These are phyloP conservation scores for Ostrea edulis DNA, from an alignment of 1,140 invertebrate species.

Conservation along the genomic window DNA sequence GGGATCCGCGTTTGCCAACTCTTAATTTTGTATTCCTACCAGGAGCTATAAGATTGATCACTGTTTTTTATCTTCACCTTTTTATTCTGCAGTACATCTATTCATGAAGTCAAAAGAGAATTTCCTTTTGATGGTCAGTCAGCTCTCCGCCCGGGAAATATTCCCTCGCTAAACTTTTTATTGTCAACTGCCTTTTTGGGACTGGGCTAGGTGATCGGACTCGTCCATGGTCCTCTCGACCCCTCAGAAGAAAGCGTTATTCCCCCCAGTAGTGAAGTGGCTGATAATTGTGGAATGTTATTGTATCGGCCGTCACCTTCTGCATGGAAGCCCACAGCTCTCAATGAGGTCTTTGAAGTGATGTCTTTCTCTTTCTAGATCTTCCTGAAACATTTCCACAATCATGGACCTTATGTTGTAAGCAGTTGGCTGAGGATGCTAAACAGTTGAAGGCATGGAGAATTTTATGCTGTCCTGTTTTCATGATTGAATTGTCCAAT, in stretches of 20 bases:
- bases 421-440: background rate
- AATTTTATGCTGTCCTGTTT: background rate
- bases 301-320: constrained; percentile 5
- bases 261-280: background rate
- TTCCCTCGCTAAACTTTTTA: background rate
- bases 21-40: no score
- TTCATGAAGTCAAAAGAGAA: background rate
- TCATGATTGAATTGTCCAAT: background rate
- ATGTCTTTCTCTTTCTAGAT: background rate
- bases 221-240: background rate
- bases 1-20: no score
- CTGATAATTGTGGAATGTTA: no score
- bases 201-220: background rate
- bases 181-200: background rate
- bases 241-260: background rate
- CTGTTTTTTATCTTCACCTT: no score
- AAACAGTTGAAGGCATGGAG: background rate
- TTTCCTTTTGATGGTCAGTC: background rate
- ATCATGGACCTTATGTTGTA: background rate
- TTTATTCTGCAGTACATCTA: background rate
- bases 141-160: background rate
- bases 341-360: background rate
- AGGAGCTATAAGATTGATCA: no score
- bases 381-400: background rate
- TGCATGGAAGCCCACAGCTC: background rate